Evolutionary conservation across 1,140 invertebrate genomes (phyloP), one percentile per base, ranked within the genome.

Genomic region (Euura saliciscinereae): DNA sequence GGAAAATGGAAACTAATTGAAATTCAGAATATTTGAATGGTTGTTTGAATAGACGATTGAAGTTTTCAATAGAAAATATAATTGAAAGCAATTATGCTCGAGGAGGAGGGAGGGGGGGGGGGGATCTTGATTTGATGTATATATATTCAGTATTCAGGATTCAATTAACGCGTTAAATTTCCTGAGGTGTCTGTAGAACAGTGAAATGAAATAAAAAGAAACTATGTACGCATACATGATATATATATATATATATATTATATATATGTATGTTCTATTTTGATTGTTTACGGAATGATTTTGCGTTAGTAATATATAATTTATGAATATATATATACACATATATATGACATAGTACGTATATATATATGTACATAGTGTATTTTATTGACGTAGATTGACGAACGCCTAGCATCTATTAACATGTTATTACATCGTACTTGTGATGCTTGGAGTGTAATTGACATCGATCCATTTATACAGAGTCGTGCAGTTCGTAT

Each of bases 391-490:
- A 59, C 51, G 51, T 59, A 59, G 51, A 59, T 59, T 59, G 51
- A 11, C 51, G 51, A 59, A 59, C 51, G 51, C 3, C 51, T n/a
- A 59, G 51, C 10, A 59, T 59, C 51, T 59, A 59, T 59, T 59
- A 59, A 59, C 51, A 59, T 59, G 51, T 11, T 59, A 59, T 59
- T 59, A 59, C 51, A 59, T 59, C 6, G 6, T 8, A 59, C 8
- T 59, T 59, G 51, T 59, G 51, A 59, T 59, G 6, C 13, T 59
- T 59, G 51, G 51, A 8, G 10, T 59, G 51, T n/a, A 59, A 59
- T 59, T 59, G 51, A 59, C 51, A 59, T 59, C 51, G 51, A 5
- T 59, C 51, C 10, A 59, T 59, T 59, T 59, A 59, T n/a, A 59
- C 51, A 59, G 51, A 4, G 51, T 59, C 51, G 51, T 59, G 3